phyloP scores from a whole-genome alignment of 2,113 vertebrate species.

The Enhydra lutris region DNA sequence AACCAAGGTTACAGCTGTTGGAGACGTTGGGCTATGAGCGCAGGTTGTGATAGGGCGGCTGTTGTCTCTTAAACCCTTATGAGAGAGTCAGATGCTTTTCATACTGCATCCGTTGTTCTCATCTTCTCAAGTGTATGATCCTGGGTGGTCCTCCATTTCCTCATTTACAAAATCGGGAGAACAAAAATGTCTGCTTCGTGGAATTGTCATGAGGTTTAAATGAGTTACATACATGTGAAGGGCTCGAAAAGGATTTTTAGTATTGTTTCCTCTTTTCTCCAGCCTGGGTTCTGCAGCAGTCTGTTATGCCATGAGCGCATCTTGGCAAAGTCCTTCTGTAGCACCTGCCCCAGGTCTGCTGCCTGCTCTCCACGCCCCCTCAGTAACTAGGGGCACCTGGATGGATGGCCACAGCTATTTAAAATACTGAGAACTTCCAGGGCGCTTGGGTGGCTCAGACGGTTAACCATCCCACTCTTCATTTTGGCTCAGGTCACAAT shows the following conservation, averaged over 20 bases:
- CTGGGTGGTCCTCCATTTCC: not conserved
- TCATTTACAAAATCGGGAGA: not conserved
- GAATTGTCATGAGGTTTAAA: not conserved
- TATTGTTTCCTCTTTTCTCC: not conserved
- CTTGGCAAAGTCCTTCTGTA: not conserved
- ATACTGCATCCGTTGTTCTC: not conserved
- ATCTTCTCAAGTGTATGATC: not conserved
- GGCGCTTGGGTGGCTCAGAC: not conserved
- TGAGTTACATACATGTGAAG: not conserved
- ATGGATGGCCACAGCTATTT: not conserved
- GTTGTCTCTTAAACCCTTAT: not conserved
- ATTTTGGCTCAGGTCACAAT: not conserved
- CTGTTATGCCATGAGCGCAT: not conserved
- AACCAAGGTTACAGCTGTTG: not conserved
- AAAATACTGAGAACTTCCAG: not conserved
- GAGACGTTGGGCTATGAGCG: not conserved
- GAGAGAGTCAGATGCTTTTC: not conserved
- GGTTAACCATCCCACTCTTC: not conserved
- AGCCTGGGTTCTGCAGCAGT: not conserved
- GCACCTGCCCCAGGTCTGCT: not conserved
- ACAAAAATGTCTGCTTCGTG: not conserved
- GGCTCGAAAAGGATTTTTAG: not conserved
- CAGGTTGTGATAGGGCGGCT: not conserved
- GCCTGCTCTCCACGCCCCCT: not conserved
- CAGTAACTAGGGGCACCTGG: not conserved